Evolutionary conservation across 1,140 invertebrate genomes (phyloP).

Genomic region (Popillia japonica): DNA sequence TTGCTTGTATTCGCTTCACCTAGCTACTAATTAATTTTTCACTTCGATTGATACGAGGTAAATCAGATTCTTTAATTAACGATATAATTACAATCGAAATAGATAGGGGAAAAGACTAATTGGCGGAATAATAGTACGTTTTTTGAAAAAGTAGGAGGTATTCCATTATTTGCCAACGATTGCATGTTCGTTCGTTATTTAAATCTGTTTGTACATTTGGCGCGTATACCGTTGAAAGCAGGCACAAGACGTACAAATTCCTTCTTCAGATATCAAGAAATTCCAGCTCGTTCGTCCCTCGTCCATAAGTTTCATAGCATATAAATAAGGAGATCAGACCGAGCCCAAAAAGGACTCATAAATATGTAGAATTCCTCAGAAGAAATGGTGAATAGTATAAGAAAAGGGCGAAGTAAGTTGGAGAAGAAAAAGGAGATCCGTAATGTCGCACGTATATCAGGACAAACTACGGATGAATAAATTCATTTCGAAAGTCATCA

Average conservation of each 20-base stretch:
- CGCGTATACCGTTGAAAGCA: not conserved
- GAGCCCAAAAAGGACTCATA: slow-evolving; percentile 38
- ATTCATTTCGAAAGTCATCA: slow-evolving; percentile 35
- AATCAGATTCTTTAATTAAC: not conserved
- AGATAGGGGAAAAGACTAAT: not conserved
- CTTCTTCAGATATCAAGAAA: not conserved
- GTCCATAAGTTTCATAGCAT: slow-evolving; percentile 36
- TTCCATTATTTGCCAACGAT: not conserved
- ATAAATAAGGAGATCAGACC: slow-evolving; percentile 41
- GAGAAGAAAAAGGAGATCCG: slow-evolving; percentile 26
- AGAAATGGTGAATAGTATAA: slow-evolving; percentile 36
- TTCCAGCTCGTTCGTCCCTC: not conserved
- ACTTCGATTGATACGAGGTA: not conserved
- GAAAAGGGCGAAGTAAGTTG: slow-evolving; percentile 5
- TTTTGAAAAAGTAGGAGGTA: not conserved
- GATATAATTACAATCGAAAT: not conserved
- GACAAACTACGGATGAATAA: slow-evolving; percentile 31
- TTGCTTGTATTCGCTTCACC: not conserved
- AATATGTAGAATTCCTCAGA: slow-evolving; percentile 41
- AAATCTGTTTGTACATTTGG: not conserved
- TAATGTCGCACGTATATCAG: slow-evolving; percentile 31
- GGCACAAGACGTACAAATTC: not conserved
- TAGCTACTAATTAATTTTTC: not conserved
- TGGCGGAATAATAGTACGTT: not conserved
- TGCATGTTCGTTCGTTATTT: not conserved